phyloP scores from a whole-genome alignment of 2,113 vertebrate species.

The Lates calcarifer region DNA sequence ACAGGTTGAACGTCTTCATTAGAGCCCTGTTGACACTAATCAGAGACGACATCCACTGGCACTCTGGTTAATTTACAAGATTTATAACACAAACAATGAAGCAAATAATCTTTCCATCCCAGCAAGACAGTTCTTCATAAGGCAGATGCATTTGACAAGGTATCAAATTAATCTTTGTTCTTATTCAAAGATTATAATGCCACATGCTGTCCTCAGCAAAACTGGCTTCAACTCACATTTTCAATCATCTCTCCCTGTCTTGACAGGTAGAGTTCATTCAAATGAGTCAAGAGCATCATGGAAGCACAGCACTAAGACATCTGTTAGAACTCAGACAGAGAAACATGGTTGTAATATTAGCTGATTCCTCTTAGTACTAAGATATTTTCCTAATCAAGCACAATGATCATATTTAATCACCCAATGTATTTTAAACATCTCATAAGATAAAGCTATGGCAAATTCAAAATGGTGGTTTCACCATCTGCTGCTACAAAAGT shows the following conservation, averaged over 20 bases:
- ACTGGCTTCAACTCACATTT: conserved; percentile 17
- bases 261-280: conserved; percentile 32
- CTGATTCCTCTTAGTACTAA: background rate
- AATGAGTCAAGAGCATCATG: conserved; percentile 28
- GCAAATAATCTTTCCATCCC: conserved; percentile 63
- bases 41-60: conserved; percentile 59
- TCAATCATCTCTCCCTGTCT: conserved; percentile 13
- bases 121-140: conserved; percentile 44
- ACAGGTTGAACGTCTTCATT: conserved; percentile 73
- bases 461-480: background rate
- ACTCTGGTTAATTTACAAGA: conserved; percentile 73
- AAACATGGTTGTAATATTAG: background rate
- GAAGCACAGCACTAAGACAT: conserved; percentile 17
- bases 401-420: background rate
- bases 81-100: conserved; percentile 72
- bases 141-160: conserved; percentile 49
- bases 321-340: conserved; percentile 10
- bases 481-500: background rate
- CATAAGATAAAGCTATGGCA: background rate
- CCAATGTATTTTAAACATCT: background rate
- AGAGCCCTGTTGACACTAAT: conserved; percentile 71
- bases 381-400: background rate
- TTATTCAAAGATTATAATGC: conserved; percentile 40
- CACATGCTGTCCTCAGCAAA: conserved; percentile 45
- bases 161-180: conserved; percentile 48